phyloP scores from a whole-genome alignment of 2,797 vertebrate species.

The Chaetodon trifasciatus region DNA sequence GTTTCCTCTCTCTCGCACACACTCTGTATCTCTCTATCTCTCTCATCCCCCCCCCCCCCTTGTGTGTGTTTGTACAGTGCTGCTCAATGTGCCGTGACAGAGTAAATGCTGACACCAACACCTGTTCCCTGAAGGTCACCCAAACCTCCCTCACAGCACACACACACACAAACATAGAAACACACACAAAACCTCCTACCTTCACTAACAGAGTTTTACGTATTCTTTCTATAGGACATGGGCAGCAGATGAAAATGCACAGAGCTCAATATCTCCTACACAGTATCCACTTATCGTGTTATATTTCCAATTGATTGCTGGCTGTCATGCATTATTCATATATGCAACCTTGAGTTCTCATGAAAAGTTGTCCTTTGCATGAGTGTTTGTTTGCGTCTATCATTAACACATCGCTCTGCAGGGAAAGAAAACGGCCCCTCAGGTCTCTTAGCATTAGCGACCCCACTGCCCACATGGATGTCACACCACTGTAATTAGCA shows the following conservation, averaged over 20 bases:
- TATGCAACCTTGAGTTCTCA: slow-evolving; percentile 44
- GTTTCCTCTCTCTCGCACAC: slow-evolving; percentile 16
- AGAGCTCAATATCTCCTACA: slow-evolving; percentile 51
- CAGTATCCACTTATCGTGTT: slow-evolving; percentile 47
- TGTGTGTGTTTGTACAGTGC: slow-evolving; percentile 69
- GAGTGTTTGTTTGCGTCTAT: slow-evolving; percentile 73
- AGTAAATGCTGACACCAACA: slow-evolving; percentile 80
- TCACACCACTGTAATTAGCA: slow-evolving; percentile 80
- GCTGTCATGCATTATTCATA: slow-evolving; percentile 69
- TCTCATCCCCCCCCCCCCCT: slow-evolving; percentile 9
- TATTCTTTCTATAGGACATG: slow-evolving; percentile 29
- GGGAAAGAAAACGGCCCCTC: slow-evolving; percentile 62
- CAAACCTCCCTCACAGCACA: slow-evolving; percentile 34
- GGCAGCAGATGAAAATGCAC: slow-evolving; percentile 24
- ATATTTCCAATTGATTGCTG: slow-evolving; percentile 67
- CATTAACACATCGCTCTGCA: slow-evolving; percentile 66
- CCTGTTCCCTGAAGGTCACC: slow-evolving; percentile 81
- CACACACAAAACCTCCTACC: slow-evolving; percentile 13
- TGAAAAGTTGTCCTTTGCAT: slow-evolving; percentile 60
- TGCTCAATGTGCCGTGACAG: slow-evolving; percentile 77
- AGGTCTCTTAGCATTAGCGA: slow-evolving; percentile 70
- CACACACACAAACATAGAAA: slow-evolving; percentile 17
- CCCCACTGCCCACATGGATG: slow-evolving; percentile 74
- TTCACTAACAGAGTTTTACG: slow-evolving; percentile 10
- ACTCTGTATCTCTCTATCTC: slow-evolving; percentile 13